Evolutionary conservation across 2,113 vertebrate species (phyloP).

Genomic region (Gymnogyps californianus): DNA sequence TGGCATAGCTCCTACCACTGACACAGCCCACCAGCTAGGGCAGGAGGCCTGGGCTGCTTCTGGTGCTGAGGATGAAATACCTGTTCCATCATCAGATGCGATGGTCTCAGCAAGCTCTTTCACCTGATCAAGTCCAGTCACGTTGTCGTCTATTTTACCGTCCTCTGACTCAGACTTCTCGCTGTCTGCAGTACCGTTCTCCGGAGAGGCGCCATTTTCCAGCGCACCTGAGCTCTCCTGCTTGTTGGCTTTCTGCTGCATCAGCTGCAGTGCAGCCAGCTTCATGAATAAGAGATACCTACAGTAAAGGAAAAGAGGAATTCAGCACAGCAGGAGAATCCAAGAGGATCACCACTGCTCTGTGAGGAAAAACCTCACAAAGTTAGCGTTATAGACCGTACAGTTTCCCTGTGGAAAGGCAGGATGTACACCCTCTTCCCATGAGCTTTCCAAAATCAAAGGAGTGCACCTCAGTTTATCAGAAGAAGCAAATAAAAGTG

Average conservation of each 20-base stretch:
- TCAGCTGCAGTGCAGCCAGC: conserved; percentile 94
- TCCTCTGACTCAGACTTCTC: conserved; percentile 68
- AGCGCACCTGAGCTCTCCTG: conserved; percentile 63
- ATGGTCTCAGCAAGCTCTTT: conserved; percentile 95
- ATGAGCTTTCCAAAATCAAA: background rate
- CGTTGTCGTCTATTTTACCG: conserved; percentile 80
- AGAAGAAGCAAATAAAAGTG: background rate
- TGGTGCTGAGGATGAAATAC: conserved; percentile 15
- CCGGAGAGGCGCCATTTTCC: conserved; percentile 64
- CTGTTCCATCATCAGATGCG: conserved; percentile 88
- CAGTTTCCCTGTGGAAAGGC: background rate
- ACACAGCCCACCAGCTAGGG: background rate
- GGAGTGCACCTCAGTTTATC: background rate
- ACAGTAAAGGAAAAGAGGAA: background rate
- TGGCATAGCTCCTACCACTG: background rate
- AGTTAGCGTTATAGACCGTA: background rate
- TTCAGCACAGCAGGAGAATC: background rate
- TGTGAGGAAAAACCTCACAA: background rate
- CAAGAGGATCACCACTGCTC: background rate
- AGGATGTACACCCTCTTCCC: background rate
- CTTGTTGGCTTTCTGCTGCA: conserved; percentile 94
- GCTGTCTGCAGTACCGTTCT: conserved; percentile 68
- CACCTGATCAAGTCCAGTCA: conserved; percentile 88
- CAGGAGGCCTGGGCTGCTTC: background rate
- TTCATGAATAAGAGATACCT: conserved; percentile 99